Evolutionary conservation across 2,888 invertebrate species (phyloP).

Genomic region (Notodonta ziczac): DNA sequence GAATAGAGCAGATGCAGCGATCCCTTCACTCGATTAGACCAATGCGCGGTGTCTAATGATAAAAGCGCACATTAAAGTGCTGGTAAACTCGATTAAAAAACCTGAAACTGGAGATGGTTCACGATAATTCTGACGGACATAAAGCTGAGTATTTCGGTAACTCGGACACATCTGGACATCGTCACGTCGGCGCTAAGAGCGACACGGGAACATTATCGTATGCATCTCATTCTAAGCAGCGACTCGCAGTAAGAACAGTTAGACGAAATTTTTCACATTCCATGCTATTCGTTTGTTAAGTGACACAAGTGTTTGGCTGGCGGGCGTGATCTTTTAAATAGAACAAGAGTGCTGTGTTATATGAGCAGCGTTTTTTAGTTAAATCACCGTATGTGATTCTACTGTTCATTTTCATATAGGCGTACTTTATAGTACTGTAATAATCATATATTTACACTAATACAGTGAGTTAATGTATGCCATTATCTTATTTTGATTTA

Average conservation of each 20-base stretch:
- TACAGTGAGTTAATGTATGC: slow-evolving; percentile 33
- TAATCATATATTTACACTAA: slow-evolving; percentile 11
- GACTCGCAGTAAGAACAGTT: slow-evolving; percentile 61
- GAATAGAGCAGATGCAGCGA: slow-evolving; percentile 17
- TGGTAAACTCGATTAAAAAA: slow-evolving; percentile 38
- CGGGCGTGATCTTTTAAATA: slow-evolving; percentile 49
- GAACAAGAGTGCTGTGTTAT: slow-evolving; percentile 18
- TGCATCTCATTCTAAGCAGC: slow-evolving; percentile 50
- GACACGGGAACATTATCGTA: slow-evolving; percentile 43
- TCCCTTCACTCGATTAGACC: slow-evolving; percentile 30
- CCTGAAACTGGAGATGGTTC: slow-evolving; percentile 43
- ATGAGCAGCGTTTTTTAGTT: slow-evolving; percentile 7
- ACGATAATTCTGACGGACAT: slow-evolving; percentile 33
- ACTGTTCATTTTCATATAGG: not conserved
- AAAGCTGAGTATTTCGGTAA: slow-evolving; percentile 34
- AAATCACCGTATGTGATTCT: not conserved
- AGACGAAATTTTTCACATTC: slow-evolving; percentile 71
- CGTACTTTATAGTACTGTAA: slow-evolving; percentile 18
- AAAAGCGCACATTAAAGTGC: slow-evolving; percentile 28
- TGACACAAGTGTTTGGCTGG: slow-evolving; percentile 43
- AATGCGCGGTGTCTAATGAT: slow-evolving; percentile 24
- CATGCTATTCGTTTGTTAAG: slow-evolving; percentile 54
- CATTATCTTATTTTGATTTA: slow-evolving; percentile 24
- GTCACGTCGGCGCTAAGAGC: slow-evolving; percentile 42
- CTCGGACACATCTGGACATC: slow-evolving; percentile 28